Conservation (phyloP, 2,113 vertebrate species). For the Cyprinodon brontotheroides region DNA sequence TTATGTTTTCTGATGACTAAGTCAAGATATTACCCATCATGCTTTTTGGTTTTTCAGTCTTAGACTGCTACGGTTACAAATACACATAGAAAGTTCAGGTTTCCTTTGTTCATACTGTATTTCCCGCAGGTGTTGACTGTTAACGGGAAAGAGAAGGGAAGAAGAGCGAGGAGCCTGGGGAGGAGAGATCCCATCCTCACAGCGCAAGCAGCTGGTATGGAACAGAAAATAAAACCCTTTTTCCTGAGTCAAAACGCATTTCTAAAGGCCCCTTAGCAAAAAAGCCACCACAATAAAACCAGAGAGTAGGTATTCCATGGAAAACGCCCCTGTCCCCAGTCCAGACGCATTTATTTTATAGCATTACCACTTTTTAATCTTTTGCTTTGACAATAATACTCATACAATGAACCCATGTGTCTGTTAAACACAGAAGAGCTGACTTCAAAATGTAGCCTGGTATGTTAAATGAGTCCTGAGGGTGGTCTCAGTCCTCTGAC, state of each 20-base stretch:
- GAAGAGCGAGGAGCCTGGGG: constrained; percentile 59
- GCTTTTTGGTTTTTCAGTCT: constrained; percentile 11
- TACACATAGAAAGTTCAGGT: constrained; percentile 6
- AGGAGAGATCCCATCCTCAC: constrained; percentile 65
- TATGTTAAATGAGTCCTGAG: constrained; percentile 38
- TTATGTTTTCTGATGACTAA: constrained; percentile 10
- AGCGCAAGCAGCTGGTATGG: constrained; percentile 71
- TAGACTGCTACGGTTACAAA: constrained; percentile 1
- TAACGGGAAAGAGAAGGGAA: constrained; percentile 42
- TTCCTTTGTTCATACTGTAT: constrained; percentile 18
- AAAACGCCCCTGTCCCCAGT: constrained; percentile 59
- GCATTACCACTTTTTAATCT: constrained; percentile 55
- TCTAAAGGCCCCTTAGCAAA: constrained; percentile 42
- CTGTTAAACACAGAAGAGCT: constrained; percentile 50
- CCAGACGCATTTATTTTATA: constrained; percentile 44
- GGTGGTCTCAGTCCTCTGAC: constrained; percentile 60
- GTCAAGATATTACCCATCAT: constrained; percentile 9
- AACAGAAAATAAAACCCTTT: constrained; percentile 62
- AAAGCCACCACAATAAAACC: constrained; percentile 40
- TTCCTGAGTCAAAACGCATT: constrained; percentile 72
- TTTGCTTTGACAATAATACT: constrained; percentile 67
- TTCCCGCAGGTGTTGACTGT: constrained; percentile 58
- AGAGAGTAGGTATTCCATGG: constrained; percentile 39
- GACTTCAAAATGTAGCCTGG: constrained; percentile 42
- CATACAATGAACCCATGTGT: constrained; percentile 54